Conservation (phyloP, 37 sponge, comb jelly and placozoan species). For the Petrosia ficiformis region DNA sequence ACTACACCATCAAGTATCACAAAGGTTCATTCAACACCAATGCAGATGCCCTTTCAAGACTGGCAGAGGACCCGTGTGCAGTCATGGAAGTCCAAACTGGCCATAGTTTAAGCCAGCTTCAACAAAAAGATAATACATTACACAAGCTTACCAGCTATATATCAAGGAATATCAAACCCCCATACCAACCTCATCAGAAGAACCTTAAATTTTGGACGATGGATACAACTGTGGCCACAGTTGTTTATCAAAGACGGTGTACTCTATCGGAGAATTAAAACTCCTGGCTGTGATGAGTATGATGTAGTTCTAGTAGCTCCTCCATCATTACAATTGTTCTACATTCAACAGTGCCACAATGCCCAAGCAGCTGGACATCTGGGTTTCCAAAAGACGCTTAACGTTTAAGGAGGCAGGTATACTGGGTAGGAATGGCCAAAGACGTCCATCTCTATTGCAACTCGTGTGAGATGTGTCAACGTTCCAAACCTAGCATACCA, state of each 20-base stretch:
- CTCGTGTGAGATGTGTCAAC: slow-evolving; percentile 16
- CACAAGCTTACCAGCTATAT: not conserved
- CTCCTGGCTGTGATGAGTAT: slow-evolving; percentile 11
- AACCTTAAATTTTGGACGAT: not conserved
- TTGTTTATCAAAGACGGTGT: slow-evolving; percentile 21
- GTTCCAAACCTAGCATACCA: slow-evolving; percentile 15
- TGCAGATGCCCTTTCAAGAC: slow-evolving; percentile 29
- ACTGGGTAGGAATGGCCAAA: slow-evolving; percentile 3
- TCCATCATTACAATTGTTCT: not conserved
- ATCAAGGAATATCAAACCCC: not conserved
- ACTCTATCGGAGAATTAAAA: slow-evolving; percentile 8
- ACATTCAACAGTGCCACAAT: slow-evolving; percentile 19
- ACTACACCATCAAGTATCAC: slow-evolving; percentile 22
- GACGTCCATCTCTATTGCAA: slow-evolving; percentile 8
- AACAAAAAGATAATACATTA: not conserved
- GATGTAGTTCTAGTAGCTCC: slow-evolving; percentile 26
- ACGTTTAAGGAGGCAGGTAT: not conserved
- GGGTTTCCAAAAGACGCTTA: not conserved
- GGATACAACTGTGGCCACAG: slow-evolving; percentile 39
- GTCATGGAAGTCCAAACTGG: not conserved
- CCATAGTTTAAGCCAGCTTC: not conserved
- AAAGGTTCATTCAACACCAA: slow-evolving; percentile 22
- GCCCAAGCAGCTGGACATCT: slow-evolving; percentile 31
- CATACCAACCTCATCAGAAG: not conserved
- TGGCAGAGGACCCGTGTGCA: not conserved